Base-by-base conservation (phyloP, 2,888 invertebrate genomes). In the Geophilus truncorum region DNA sequence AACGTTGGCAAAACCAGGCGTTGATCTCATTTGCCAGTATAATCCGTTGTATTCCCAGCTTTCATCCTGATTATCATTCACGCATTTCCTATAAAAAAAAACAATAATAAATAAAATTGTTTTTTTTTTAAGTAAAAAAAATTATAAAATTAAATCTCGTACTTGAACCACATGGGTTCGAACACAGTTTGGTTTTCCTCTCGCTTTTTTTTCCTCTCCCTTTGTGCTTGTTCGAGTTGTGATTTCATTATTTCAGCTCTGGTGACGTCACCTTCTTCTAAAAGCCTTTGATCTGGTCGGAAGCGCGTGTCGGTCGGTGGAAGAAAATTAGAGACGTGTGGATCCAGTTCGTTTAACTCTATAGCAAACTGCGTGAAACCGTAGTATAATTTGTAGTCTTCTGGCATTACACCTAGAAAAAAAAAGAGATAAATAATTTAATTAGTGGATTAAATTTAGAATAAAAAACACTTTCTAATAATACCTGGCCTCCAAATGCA, bases 311-410 rank as follows among this genome's bases (percentile, higher is more conserved):
- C 94, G 0, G 94, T 94, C 78, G 90, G 90, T 0, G 94, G 93
- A 82, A 94, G 87, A 30, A 88, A 82, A 10, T 91, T 90, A 30
- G 89, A 86, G 83, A 88, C 85, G 81, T 92, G 91, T 0, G 91
- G 90, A 83, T 92, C 91, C 84, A 93, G 84, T 86, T 94, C 94
- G 87, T 94, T 94, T 81, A 94, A 89, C 86, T 94, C 94, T 87
- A 94, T 93, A 32, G 94, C 94, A 88, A 94, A 94, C 83, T 93
- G 89, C 4, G 94, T 93, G 88, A 94, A 94, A 3, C 94, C 94
- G 87, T 94, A 94, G 88, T 93, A 94, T 81, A 91, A 85, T 85
- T 93, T 92, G 87, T 92, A 91, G 83, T 94, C 92, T 18, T 93
- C 92, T 0, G 94, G 94, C 91, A 94, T 91, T 1, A 93, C 91